Conservation (phyloP, 2,888 invertebrate genomes). For the Pinctada fucata region DNA sequence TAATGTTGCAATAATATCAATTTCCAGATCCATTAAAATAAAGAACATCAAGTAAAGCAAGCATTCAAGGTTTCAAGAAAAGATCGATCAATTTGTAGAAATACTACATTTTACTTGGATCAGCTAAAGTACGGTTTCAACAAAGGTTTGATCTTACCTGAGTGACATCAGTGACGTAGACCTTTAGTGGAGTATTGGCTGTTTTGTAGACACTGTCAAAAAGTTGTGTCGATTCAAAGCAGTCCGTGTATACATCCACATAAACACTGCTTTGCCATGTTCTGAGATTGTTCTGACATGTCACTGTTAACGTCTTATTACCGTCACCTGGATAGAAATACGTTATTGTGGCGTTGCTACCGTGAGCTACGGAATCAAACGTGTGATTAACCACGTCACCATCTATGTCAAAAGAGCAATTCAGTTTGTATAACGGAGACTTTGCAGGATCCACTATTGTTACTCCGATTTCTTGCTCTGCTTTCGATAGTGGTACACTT, state of each 20-base stretch:
- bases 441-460: conserved; percentile 13
- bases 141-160: conserved; percentile 13
- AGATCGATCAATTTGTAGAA: too few species aligned
- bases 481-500: conserved; percentile 25
- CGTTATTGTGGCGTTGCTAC: conserved; percentile 23
- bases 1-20: too few species aligned
- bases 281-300: conserved; percentile 25
- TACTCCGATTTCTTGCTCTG: conserved; percentile 21
- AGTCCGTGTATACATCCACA: conserved; percentile 34
- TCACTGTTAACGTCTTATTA: conserved; percentile 20
- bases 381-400: conserved; percentile 3
- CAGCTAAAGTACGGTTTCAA: too few species aligned
- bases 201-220: conserved; percentile 29
- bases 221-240: conserved; percentile 26
- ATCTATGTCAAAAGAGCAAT: conserved; percentile 31
- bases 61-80: too few species aligned
- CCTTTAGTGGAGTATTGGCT: conserved; percentile 22
- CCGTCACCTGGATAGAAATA: conserved; percentile 24
- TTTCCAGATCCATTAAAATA: too few species aligned
- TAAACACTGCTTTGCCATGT: neutral
- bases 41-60: too few species aligned
- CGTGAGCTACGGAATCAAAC: conserved; percentile 4
- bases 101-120: too few species aligned
- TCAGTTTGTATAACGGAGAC: conserved; percentile 33
- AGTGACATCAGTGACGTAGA: conserved; percentile 30